Base-by-base conservation (phyloP, 2,797 vertebrate species). In the Poecile montanus region DNA sequence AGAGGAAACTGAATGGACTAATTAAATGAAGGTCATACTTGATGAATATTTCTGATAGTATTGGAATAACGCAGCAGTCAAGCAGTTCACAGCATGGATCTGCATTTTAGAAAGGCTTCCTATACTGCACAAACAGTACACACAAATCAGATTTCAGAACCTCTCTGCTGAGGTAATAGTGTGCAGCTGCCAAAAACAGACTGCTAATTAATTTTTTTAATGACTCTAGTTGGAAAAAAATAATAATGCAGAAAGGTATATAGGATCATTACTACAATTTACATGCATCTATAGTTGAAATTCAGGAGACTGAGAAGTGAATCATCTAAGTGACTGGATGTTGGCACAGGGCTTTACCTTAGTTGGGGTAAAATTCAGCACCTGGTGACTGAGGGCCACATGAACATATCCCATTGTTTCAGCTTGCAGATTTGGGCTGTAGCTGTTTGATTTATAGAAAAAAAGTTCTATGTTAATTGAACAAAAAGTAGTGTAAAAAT, bases 1-100 rank as follows among this genome's bases (percentile, higher is more conserved):
- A 83, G 65, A 95, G 93, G 93, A 95, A 95, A 89, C 85, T 75
- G 56, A 73, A 75, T 66, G 48, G 82, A 85, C 92, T 92, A 93
- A 95, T 95, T 85, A 92, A 94, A 95, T 95, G 51, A 95, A 91
- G 58, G 21, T 92, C 82, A 78, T 78, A 53, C 9, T 44, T 81
- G 62, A 93, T 89, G 12, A 89, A 70, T 92, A 63, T 48, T 88
- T 84, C 29, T 89, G 76, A 86, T 78, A 66, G n/a, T 32, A 75
- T 32, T 92, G 73, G 56, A 92, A 91, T 81, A 93, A 78, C 2
- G 3, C 44, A 88, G 79, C 68, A 95, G 73, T 81, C 50, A 95
- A 83, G 40, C 47, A 68, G 75, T 54, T 71, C 74, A 83, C 18
- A 74, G 58, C 79, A 88, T n/a, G 32, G 53, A 89, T 88, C 92